These are phyloP conservation scores for Apolygus lucorum DNA, from an alignment of 1,140 invertebrate species.

Conservation along the genomic window DNA sequence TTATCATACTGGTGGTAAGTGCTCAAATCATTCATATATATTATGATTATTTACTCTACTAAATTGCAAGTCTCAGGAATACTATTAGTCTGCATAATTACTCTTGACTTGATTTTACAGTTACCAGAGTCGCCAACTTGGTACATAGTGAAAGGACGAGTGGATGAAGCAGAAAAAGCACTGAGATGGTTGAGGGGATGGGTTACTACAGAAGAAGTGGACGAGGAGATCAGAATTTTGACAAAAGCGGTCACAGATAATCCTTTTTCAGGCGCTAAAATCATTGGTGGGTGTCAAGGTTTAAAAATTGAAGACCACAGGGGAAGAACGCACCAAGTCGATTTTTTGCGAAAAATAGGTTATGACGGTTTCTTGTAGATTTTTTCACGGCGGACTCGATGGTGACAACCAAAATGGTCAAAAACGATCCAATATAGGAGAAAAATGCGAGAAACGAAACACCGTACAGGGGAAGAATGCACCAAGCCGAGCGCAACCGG, in stretches of 20 bases:
- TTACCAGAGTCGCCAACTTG: constrained; percentile 56
- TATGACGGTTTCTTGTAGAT: too few relatives aligned
- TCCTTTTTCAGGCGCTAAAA: constrained; percentile 1
- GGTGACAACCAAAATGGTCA: too few relatives aligned
- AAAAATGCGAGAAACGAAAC: too few relatives aligned
- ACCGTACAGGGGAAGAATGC: too few relatives aligned
- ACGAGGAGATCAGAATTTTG: neutral
- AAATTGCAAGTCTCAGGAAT: neutral
- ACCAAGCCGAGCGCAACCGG: too few relatives aligned
- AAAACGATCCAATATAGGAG: too few relatives aligned
- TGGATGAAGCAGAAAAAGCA: constrained; percentile 42
- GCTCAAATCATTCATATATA: neutral
- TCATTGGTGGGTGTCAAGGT: neutral
- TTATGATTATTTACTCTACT: neutral
- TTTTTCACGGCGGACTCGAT: too few relatives aligned
- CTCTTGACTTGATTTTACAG: constrained; percentile 32
- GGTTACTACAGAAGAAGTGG: constrained; percentile 36
- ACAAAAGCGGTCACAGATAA: neutral
- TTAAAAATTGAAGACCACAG: too few relatives aligned
- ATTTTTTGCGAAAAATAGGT: too few relatives aligned
- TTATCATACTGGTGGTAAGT: neutral
- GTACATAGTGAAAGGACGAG: constrained; percentile 43
- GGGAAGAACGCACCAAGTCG: too few relatives aligned
- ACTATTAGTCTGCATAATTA: neutral
- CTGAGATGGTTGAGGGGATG: constrained; percentile 45